Evolutionary conservation across 1,140 invertebrate genomes (phyloP).

Genomic region (Drosophila subpulchrella): DNA sequence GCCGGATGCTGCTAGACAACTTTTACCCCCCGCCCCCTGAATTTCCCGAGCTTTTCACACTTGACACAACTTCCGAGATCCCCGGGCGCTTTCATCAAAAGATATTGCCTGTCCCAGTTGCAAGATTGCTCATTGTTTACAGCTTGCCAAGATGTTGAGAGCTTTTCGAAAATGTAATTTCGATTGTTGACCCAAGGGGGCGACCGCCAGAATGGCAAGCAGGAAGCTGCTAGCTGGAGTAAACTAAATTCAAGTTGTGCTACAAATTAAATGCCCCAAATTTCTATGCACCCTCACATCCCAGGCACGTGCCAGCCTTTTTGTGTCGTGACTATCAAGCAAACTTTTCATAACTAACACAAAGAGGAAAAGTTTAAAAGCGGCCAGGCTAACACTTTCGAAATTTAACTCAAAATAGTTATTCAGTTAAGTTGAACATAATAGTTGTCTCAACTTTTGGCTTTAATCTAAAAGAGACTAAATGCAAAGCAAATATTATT

Average conservation of each 20-base stretch:
- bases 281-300: conserved; percentile 15
- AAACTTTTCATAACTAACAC: conserved; percentile 59
- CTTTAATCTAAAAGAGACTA: background rate
- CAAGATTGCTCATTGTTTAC: conserved; percentile 58
- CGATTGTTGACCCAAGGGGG: conserved; percentile 53
- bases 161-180: conserved; percentile 59
- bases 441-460: background rate
- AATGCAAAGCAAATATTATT: background rate
- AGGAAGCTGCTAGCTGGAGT: conserved; percentile 4
- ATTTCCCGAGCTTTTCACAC: conserved; percentile 19
- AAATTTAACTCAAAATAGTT: background rate
- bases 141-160: conserved; percentile 33
- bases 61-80: conserved; percentile 40
- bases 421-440: background rate
- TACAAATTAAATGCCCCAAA: conserved; percentile 31
- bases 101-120: conserved; percentile 46
- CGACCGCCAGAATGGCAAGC: conserved; percentile 13
- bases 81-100: conserved; percentile 38
- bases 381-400: background rate
- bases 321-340: conserved; percentile 15
- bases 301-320: conserved; percentile 48
- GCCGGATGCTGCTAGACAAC: conserved; percentile 25
- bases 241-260: conserved; percentile 36
- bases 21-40: background rate
- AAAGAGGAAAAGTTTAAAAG: conserved; percentile 45